These are phyloP conservation scores for Athripsodes cinereus DNA, from an alignment of 2,888 invertebrate genomes.

Conservation along the genomic window DNA sequence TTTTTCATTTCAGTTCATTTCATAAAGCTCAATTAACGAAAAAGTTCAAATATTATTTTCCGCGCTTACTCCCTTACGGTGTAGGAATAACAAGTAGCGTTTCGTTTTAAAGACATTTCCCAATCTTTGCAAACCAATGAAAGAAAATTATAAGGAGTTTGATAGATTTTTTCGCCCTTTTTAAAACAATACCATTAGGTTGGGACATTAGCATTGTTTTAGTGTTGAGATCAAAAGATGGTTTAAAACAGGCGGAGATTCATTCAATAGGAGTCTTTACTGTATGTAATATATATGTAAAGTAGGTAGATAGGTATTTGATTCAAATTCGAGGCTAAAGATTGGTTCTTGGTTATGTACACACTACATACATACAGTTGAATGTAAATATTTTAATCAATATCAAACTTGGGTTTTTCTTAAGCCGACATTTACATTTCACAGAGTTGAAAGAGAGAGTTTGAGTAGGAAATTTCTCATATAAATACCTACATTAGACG, in stretches of 20 bases:
- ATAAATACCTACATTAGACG: too few species aligned
- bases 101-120: background rate
- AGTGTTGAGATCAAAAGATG: background rate
- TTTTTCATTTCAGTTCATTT: too few species aligned
- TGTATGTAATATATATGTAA: background rate
- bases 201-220: background rate
- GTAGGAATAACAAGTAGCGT: too few species aligned
- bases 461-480: too few species aligned
- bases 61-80: too few species aligned
- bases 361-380: too few species aligned
- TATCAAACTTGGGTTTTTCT: too few species aligned
- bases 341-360: background rate
- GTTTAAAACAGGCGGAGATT: background rate
- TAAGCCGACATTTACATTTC: too few species aligned
- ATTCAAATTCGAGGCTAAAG: background rate
- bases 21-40: too few species aligned
- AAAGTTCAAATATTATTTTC: too few species aligned
- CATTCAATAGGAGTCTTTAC: background rate
- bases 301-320: background rate
- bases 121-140: constrained; percentile 1
- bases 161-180: background rate
- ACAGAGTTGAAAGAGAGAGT: too few species aligned
- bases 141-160: constrained; percentile 2
- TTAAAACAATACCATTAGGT: background rate
- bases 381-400: too few species aligned